Evolutionary conservation across 2,113 vertebrate species (phyloP), one percentile per base, ranked within the genome.

Genomic region (Tichodroma muraria): DNA sequence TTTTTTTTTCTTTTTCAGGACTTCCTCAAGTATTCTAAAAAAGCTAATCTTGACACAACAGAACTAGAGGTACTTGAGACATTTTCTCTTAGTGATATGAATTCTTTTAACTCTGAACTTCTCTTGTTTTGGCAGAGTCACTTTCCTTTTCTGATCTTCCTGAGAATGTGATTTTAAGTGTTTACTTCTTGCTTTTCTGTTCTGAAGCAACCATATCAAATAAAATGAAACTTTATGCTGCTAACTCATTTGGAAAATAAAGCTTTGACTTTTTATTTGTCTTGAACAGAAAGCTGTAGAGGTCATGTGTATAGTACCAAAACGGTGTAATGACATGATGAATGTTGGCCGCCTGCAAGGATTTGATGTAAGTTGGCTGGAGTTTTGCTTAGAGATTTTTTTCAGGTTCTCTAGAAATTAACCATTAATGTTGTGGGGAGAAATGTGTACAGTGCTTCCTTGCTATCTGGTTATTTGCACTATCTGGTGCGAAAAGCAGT

Each of bases 321-420:
- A 99, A 98, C 98, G 98, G 80, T 99, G 99, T 97, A 99, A 99
- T 61, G 99, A 99, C 96, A 99, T 99, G 98, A 99, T 99, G 99
- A 99, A 98, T 94, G 99, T 99, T 15, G 99, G 99, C 50, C 98
- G 99, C 59, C 98, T 99, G 72, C 99, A 99, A 97, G 99, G 99
- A 97, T 99, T 99, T 93, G 99, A 99, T 86, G 99, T 99, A 98
- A 99, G 96, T 97, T 88, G 13, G 17, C 52, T 84, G 77, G 11
- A 17, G 17, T 63, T 90, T 88, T 93, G 38, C 63, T 70, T 65
- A 30, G 15, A 69, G 54, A n/a, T n/a, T 69, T 70, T 78, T 69
- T 21, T 83, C 47, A 52, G 21, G 6, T 88, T 69, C 33, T 90
- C 38, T 66, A 71, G 59, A 92, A 93, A 68, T 63, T 47, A 83